Evolutionary conservation across 2,797 vertebrate genomes (phyloP), one percentile per base, ranked within the genome.

Genomic region (Oceanodroma leucorhoa): DNA sequence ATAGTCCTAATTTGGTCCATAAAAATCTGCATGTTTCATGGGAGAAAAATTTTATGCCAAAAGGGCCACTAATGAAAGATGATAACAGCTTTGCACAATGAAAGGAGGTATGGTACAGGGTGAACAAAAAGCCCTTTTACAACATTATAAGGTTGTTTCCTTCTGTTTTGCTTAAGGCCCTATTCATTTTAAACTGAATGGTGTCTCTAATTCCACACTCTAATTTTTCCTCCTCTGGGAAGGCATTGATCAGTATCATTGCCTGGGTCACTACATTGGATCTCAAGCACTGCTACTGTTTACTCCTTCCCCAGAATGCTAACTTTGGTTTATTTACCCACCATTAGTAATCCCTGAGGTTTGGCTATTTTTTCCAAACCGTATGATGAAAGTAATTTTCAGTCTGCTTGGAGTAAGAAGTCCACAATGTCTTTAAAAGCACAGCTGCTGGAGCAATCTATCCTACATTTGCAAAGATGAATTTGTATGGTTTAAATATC

Each of bases 291-390:
- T 60, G 87, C 83, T 91, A 69, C 92, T 94, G 70, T 94, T 90
- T 94, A 69, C 45, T 95, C 32, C 77, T 77, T 94, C 62, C 65
- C 62, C 86, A 94, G 83, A 90, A 84, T 32, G 71, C 77, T 94
- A 83, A 87, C 70, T 96, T 91, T 64, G 82, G 80, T 70, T 95
- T 96, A 91, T 90, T 96, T 94, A 84, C 67, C 55, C 41, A 73
- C 50, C 88, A 71, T 90, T 93, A 90, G 36, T 77, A 97, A 94
- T 82, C 89, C 83, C 48, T 89, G 88, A 83, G 66, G 77, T 80
- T 24, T 91, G 55, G 48, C 77, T 96, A 41, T 83, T 93, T 96
- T 94, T 97, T 94, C 87, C 70, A 60, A 91, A 89, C 40, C 1
- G 0, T 77, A 61, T 6, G 43, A 94, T 96, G 85, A 87, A 94